Base-by-base conservation (phyloP, 2,113 vertebrate genomes). In the Macroglossus sobrinus region DNA sequence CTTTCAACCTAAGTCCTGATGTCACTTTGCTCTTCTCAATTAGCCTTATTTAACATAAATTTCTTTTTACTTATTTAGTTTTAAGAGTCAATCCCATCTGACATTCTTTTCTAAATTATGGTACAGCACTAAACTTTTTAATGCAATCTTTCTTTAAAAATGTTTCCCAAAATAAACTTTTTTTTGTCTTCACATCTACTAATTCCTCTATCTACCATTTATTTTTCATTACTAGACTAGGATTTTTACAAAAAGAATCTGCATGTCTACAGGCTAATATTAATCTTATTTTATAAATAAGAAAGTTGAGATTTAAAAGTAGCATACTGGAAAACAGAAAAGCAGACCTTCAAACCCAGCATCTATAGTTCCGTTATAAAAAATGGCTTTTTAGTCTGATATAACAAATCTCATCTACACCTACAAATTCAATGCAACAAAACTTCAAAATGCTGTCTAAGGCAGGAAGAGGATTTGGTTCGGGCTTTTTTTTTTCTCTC, bases 51-150 rank as follows among this genome's bases (percentile, higher is more conserved):
- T 97, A 95, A 96, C 87, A 97, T 96, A 87, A 87, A 91, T 97
- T 94, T 92, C 71, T 93, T 98, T 97, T 93, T 79, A 94, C 94
- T 93, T 72, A 53, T 75, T 98, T 98, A 97, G 91, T 96, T 98
- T 94, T 84, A 96, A 95, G 50, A 84, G 90, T 81, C 84, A 92
- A 97, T 30, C 33, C 45, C 14, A 66, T 30, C 45, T 93, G 72
- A 64, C 24, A 72, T 40, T 93, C 21, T 88, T 93, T 81, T 45
- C 71, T 66, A 55, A 85, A 80, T 74, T 80, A 76, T 26, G 24
- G 55, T 6, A 72, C 26, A 33, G 40, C 35, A 63, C 47, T 85
- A 57, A 81, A 68, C 97, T 97, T 97, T 96, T 97, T 84, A 93
- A 95, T 90, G 93, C 63, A 69, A 91, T 13, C 96, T 87, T 98